phyloP scores from a whole-genome alignment of 1,140 invertebrate genomes.

The Drosophila malerkotliana region DNA sequence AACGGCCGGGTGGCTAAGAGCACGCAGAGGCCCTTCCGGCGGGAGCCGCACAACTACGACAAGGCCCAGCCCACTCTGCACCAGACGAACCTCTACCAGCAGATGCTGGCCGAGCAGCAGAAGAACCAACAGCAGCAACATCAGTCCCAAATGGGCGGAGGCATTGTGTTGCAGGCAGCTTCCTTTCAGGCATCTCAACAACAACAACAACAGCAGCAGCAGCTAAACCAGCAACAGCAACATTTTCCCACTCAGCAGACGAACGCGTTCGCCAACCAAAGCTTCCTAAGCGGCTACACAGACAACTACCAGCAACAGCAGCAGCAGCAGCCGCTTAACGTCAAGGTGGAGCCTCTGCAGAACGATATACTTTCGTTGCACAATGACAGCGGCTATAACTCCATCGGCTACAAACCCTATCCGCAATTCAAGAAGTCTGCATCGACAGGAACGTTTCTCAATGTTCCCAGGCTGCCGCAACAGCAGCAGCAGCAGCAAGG shows the following conservation, averaged over 20 bases:
- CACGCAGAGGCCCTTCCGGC: conserved; percentile 69
- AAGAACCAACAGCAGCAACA: conserved; percentile 67
- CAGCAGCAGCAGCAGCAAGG: conserved; percentile 40
- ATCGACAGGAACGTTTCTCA: conserved; percentile 76
- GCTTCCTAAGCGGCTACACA: conserved; percentile 55
- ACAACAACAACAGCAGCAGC: conserved; percentile 52
- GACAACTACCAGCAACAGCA: conserved; percentile 65
- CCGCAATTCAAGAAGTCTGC: conserved; percentile 79
- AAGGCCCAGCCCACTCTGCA: conserved; percentile 82
- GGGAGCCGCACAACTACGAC: conserved; percentile 83
- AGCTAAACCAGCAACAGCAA: conserved; percentile 53
- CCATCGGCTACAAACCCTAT: conserved; percentile 81
- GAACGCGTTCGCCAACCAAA: conserved; percentile 52
- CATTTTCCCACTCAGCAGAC: conserved; percentile 67
- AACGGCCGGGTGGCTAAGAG: conserved; percentile 79
- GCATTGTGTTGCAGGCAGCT: conserved; percentile 48
- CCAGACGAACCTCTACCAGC: conserved; percentile 81
- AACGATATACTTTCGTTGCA: conserved; percentile 61
- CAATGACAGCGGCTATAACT: conserved; percentile 58
- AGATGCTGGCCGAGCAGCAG: conserved; percentile 82
- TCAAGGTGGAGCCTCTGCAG: conserved; percentile 72
- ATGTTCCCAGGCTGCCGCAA: conserved; percentile 62
- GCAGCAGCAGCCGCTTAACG: conserved; percentile 58
- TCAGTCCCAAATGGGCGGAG: conserved; percentile 51
- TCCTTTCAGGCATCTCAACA: conserved; percentile 54